Base-by-base conservation (phyloP, 2,888 invertebrate genomes). In the Gibbula magus region DNA sequence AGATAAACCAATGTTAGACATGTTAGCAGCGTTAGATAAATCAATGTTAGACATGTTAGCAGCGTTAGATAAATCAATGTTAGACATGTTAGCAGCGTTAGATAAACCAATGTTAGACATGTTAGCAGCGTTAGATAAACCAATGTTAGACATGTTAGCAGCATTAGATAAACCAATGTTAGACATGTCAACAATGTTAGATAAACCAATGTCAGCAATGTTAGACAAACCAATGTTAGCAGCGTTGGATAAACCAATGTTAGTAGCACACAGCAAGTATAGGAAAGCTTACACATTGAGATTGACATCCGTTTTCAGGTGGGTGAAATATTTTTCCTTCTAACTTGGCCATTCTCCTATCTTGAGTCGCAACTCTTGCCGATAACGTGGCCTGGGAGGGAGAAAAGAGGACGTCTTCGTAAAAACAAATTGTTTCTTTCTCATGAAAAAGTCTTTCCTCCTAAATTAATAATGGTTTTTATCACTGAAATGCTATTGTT, bases 291-390 rank as follows among this genome's bases (percentile, higher is more conserved):
- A 51, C 51, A 45, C 74, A 39, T 45, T 45, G 45, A 61, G 61
- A 2, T 25, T 32, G 39, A 39, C 70, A 35, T 39, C 73, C 67
- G 54, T 78, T 54, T 5, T 83, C 84, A 29, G 81, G 83, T 18
- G 87, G 84, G 22, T 85, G 83, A 16, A 87, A 79, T 61, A 88
- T 88, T 82, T 86, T 85, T 20, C 89, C 90, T 78, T 90, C 90
- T 22, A 91, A 83, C 67, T 87, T 82, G 8, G 90, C 89, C 91
- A 91, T 89, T 82, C 89, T 87, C 75, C 89, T 87, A 77, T 91
- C 91, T 82, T 91, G 90, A 0, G 87, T 84, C 10, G 89, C 88
- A 13, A 91, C 88, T 53, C 87, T 82, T 0, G 87, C 86, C 67
- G 88, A 87, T 39, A 91, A 81, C 25, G 85, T 83, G 8, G 88